These are phyloP conservation scores for Eristalis tenax DNA, from an alignment of 2,888 invertebrate genomes.

Conservation along the genomic window DNA sequence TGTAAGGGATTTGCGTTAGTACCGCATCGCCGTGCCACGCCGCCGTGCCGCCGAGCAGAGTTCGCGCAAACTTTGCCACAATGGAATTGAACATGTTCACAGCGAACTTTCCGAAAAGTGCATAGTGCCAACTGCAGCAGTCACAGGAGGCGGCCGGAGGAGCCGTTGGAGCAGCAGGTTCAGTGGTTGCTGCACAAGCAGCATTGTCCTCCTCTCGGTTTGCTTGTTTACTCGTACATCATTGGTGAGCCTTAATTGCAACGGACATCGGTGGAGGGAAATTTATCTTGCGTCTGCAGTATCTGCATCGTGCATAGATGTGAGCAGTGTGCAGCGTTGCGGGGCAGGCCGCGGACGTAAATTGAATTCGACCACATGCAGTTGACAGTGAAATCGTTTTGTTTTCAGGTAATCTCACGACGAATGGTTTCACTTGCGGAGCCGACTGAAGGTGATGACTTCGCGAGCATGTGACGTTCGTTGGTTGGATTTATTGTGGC, in stretches of 20 bases:
- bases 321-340: background rate
- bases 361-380: background rate
- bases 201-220: background rate
- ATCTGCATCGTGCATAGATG: conserved; percentile 45
- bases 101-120: conserved; percentile 16
- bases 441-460: background rate
- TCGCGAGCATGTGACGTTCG: background rate
- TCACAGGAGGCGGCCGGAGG: background rate
- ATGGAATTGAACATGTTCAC: conserved; percentile 29
- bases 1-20: conserved; percentile 17
- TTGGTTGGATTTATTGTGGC: background rate
- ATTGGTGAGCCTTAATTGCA: conserved; percentile 32
- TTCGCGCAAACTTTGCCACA: conserved; percentile 32
- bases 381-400: background rate
- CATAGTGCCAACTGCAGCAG: background rate
- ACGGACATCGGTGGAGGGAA: conserved; percentile 2
- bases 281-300: conserved; percentile 44
- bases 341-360: background rate
- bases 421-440: background rate
- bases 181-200: background rate
- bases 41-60: background rate
- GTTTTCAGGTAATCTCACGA: background rate
- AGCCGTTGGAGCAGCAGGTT: background rate
- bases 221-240: conserved; percentile 23
- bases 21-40: background rate